Base-by-base conservation (phyloP, 1,140 invertebrate genomes). In the Sitophilus oryzae region DNA sequence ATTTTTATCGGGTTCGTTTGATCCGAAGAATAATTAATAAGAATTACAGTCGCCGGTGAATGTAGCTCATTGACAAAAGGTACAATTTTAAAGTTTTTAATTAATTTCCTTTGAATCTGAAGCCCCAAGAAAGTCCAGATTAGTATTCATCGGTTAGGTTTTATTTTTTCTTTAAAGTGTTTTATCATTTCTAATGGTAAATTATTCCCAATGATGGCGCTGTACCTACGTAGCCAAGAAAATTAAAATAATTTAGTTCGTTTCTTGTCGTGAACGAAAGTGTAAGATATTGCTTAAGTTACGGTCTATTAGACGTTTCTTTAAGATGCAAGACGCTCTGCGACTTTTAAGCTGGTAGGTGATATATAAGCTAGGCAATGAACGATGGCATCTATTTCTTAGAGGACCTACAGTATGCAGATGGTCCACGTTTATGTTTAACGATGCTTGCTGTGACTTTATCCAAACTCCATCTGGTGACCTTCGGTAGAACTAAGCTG, bases 391-490 rank as follows among this genome's bases (percentile, higher is more conserved):
- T 30, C 40, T 48, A 56, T 56, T 43, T 56, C 42, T 22, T 14
- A 14, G 16, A 54, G 44, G 36, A 10, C 11, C 22, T 42, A 42
- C 15, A 36, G 25, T 34, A 49, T 48, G 53, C 53, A 56, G 53
- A 56, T 56, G 45, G 46, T 18, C 16, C 53, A 56, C 38, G 53
- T 42, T 49, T 37, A 37, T 48, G 53, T 43, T 49, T 49, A 56
- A 56, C 30, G 53, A 49, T 16, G 44, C 53, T 49, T 48, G 40
- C 19, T 34, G 53, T 49, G 53, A 49, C 46, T 23, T 49, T 56
- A 56, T 56, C 53, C 53, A 49, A 49, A 49, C 43, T 43, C 53
- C 45, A 56, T 56, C 46, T 56, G 45, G 46, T 34, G 52, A 20
- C 43, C 34, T 54, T 46, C 53, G 25, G 45, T 37, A 15, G n/a